These are phyloP conservation scores for Epinotia demarniana DNA, from an alignment of 2,888 invertebrate species.

Conservation along the genomic window DNA sequence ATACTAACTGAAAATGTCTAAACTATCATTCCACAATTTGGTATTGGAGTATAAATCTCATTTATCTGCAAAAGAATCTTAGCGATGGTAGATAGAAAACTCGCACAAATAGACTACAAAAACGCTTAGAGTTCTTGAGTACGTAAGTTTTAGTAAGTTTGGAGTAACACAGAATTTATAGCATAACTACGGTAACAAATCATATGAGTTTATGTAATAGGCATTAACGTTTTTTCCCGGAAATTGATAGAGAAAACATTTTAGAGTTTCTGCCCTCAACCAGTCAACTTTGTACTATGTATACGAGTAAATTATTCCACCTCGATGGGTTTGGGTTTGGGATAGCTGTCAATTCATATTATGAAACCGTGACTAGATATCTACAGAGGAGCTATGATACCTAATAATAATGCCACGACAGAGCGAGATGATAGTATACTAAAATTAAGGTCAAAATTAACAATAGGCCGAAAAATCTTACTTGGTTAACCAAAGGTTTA, in stretches of 20 bases:
- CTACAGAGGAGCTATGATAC: too few species aligned
- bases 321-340: too few species aligned
- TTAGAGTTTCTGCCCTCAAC: background rate
- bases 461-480: too few species aligned
- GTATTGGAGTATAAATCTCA: background rate
- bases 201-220: conserved; percentile 23
- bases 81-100: conserved; percentile 12
- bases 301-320: too few species aligned
- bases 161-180: conserved; percentile 12
- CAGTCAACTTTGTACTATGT: background rate
- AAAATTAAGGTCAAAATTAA: too few species aligned
- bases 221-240: background rate
- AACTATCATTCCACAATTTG: background rate
- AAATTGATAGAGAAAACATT: background rate
- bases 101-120: conserved; percentile 12
- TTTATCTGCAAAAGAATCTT: conserved; percentile 2
- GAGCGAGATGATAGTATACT: too few species aligned
- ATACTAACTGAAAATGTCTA: background rate
- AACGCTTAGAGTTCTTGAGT: background rate
- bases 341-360: too few species aligned
- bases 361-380: too few species aligned
- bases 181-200: conserved; percentile 20
- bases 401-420: too few species aligned
- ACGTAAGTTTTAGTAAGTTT: conserved; percentile 11
- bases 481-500: too few species aligned